Percentiles rank a stretch among this genome's conserved stretches.
These are phyloP conservation scores for Coremacera marginata DNA, from an alignment of 2,888 invertebrate genomes.

Conservation along the genomic window DNA sequence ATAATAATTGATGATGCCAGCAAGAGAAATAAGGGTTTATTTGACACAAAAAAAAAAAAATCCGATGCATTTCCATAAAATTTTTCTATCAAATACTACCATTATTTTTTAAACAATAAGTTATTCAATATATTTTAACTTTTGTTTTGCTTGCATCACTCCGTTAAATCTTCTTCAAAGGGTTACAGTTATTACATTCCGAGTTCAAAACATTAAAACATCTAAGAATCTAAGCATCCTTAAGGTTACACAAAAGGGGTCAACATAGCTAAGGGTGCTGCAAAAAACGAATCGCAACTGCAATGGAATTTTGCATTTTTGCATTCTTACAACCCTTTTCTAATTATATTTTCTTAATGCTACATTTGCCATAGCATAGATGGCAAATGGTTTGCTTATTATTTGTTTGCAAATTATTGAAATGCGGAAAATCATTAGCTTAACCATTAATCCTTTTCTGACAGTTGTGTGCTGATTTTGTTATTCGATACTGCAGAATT, in stretches of 20 bases:
- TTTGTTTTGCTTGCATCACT: background rate
- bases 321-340: constrained; percentile 1
- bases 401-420: constrained; percentile 2
- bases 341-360: background rate
- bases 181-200: background rate
- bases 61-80: too few relatives aligned
- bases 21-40: too few relatives aligned
- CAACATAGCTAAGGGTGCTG: background rate
- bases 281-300: background rate
- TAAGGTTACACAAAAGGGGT: too few relatives aligned
- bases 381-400: background rate
- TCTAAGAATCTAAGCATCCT: too few relatives aligned
- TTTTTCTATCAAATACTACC: background rate
- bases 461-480: constrained; percentile 25
- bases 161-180: too few relatives aligned
- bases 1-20: too few relatives aligned
- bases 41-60: too few relatives aligned
- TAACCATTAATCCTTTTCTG: constrained; percentile 34
- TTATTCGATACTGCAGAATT: constrained; percentile 16
- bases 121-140: background rate
- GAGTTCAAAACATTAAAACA: too few relatives aligned
- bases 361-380: background rate
- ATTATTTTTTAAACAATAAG: background rate
- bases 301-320: constrained; percentile 1
- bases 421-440: constrained; percentile 36